Evolutionary conservation across 2,888 invertebrate species (phyloP).

Genomic region (Megastigmus dorsalis): DNA sequence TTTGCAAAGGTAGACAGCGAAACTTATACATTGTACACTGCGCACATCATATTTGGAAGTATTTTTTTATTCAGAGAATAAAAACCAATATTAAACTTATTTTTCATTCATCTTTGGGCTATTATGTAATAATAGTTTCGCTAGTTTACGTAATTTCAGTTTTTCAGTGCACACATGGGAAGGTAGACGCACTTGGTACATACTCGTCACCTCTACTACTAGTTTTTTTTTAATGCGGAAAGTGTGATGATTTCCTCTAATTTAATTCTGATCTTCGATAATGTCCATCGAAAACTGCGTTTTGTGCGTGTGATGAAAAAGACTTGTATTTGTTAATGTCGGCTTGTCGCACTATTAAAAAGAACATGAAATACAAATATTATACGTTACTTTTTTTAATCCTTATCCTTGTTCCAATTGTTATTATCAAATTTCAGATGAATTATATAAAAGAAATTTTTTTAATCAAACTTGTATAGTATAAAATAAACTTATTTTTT

Average conservation of each 20-base stretch:
- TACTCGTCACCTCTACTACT: conserved; percentile 41
- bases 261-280: conserved; percentile 40
- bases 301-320: conserved; percentile 56
- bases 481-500: too few relatives aligned
- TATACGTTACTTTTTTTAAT: conserved; percentile 1
- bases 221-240: conserved; percentile 38
- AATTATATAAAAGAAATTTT: background rate
- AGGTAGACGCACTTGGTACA: conserved; percentile 43
- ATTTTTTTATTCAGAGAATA: conserved; percentile 17
- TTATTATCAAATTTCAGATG: too few relatives aligned
- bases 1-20: background rate
- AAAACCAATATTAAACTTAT: background rate
- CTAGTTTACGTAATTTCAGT: conserved; percentile 46
- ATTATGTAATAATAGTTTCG: conserved; percentile 47
- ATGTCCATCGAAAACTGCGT: conserved; percentile 45
- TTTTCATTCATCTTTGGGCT: conserved; percentile 40
- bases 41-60: conserved; percentile 15
- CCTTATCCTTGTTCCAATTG: too few relatives aligned
- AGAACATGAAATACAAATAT: conserved; percentile 63
- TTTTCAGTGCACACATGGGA: conserved; percentile 36
- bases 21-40: conserved; percentile 27
- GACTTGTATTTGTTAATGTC: conserved; percentile 58
- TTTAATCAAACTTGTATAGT: background rate
- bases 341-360: conserved; percentile 57
- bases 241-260: conserved; percentile 42